Evolutionary conservation across 35 echinoderm and acorn worm species (phyloP).

Genomic region (Apostichopus parvimensis): DNA sequence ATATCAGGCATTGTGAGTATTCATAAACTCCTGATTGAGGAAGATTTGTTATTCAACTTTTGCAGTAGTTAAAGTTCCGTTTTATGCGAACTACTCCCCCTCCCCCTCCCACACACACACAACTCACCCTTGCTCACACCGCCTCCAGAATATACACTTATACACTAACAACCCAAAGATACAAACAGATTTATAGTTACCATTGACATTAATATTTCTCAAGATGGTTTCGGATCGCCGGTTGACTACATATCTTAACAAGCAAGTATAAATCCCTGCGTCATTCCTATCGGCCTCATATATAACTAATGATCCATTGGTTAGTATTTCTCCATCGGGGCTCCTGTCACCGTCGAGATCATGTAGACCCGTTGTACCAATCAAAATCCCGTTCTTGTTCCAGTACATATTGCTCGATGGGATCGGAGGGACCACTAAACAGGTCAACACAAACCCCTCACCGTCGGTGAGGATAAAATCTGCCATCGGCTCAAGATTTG

Average conservation of each 20-base stretch:
- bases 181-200: neutral
- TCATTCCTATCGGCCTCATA: neutral
- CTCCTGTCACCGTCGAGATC: slow-evolving; percentile 21
- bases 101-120: too few relatives aligned
- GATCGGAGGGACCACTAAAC: neutral
- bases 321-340: neutral
- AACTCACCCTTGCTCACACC: too few relatives aligned
- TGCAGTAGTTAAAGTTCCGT: too few relatives aligned
- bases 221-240: neutral
- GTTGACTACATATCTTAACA: slow-evolving; percentile 6
- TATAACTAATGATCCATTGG: neutral
- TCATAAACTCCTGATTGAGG: too few relatives aligned
- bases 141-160: too few relatives aligned
- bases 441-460: neutral
- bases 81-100: too few relatives aligned
- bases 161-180: too few relatives aligned
- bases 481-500: neutral
- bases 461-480: neutral
- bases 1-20: too few relatives aligned
- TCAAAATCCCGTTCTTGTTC: slow-evolving; percentile 6
- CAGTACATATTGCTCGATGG: neutral
- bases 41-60: too few relatives aligned
- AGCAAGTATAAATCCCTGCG: slow-evolving; percentile 19
- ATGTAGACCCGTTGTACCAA: slow-evolving; percentile 12
- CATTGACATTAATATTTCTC: slow-evolving; percentile 15